Evolutionary conservation across 2,888 invertebrate species (phyloP).

Genomic region (Strigamia transsilvanica): DNA sequence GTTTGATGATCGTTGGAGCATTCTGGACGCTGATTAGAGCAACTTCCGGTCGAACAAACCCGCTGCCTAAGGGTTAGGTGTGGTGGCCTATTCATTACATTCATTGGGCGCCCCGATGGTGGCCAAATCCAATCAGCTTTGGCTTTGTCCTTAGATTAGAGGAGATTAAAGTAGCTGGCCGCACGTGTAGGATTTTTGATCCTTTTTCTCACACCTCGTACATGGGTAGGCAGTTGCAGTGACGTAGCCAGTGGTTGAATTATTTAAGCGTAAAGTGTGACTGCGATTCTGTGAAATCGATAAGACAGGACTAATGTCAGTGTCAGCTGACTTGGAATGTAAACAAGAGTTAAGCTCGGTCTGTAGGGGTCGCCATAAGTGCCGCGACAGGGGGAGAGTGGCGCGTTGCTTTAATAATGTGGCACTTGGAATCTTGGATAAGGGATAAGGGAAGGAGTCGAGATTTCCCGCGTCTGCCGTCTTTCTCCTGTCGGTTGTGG

Average conservation of each 20-base stretch:
- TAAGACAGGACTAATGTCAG: conserved; percentile 15
- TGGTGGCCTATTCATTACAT: conserved; percentile 43
- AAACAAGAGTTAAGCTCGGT: conserved; percentile 23
- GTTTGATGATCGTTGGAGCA: conserved; percentile 29
- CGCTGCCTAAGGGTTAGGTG: not conserved
- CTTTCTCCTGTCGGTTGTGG: conserved; percentile 10
- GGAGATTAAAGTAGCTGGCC: conserved; percentile 10
- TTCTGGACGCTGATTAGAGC: conserved; percentile 39
- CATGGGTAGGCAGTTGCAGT: not conserved
- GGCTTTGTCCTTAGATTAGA: conserved; percentile 40
- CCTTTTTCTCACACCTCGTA: not conserved
- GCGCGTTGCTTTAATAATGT: conserved; percentile 33
- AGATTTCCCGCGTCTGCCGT: conserved; percentile 19
- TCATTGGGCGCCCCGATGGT: conserved; percentile 35
- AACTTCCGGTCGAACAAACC: conserved; percentile 34
- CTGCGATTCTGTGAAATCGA: not conserved
- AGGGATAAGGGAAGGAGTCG: not conserved
- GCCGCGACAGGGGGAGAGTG: conserved; percentile 13
- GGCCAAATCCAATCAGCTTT: conserved; percentile 47
- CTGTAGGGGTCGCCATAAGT: not conserved
- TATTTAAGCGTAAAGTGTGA: conserved; percentile 22
- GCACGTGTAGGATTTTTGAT: not conserved
- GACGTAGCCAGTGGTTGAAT: conserved; percentile 13
- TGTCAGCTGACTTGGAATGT: conserved; percentile 14
- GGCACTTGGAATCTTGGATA: not conserved